Evolutionary conservation across 2,888 invertebrate genomes (phyloP).

Genomic region (Fragum sueziense): DNA sequence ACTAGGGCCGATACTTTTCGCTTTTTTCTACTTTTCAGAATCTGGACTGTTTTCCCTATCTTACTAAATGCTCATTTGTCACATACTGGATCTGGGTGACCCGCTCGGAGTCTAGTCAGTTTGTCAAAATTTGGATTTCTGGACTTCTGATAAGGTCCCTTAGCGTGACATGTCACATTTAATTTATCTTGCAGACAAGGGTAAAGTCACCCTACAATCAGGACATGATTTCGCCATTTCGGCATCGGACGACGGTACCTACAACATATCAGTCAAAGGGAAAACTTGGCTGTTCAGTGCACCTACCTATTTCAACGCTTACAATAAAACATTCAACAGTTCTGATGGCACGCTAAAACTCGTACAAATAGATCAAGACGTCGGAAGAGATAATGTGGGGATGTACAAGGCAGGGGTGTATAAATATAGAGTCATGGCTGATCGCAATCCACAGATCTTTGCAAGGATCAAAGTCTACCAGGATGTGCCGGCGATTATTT

Average conservation of each 20-base stretch:
- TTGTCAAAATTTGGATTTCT: no score
- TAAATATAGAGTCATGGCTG: slow-evolving; percentile 25
- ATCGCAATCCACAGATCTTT: slow-evolving; percentile 22
- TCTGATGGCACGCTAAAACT: slow-evolving; percentile 55
- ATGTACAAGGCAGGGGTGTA: slow-evolving; percentile 37
- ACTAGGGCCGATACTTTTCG: no score
- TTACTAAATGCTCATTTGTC: no score
- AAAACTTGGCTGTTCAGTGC: slow-evolving; percentile 57
- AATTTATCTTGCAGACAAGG: not conserved
- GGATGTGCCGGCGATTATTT: slow-evolving; percentile 38
- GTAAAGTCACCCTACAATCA: not conserved
- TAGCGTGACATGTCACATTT: no score
- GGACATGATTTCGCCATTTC: slow-evolving; percentile 32
- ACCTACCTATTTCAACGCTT: slow-evolving; percentile 60
- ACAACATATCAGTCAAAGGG: slow-evolving; percentile 49
- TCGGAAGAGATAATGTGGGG: slow-evolving; percentile 52
- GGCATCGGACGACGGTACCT: slow-evolving; percentile 48
- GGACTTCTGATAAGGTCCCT: no score
- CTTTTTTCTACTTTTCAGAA: no score
- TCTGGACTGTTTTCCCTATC: no score
- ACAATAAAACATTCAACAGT: slow-evolving; percentile 57
- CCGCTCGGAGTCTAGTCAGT: no score
- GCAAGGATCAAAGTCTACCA: slow-evolving; percentile 44
- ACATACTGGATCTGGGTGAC: no score
- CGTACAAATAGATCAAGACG: slow-evolving; percentile 4